A percentile compares a stretch with the other conserved stretches of the same genome.
Evolutionary conservation across 2,888 invertebrate species (phyloP).

Genomic region (Eretmocerus hayati): DNA sequence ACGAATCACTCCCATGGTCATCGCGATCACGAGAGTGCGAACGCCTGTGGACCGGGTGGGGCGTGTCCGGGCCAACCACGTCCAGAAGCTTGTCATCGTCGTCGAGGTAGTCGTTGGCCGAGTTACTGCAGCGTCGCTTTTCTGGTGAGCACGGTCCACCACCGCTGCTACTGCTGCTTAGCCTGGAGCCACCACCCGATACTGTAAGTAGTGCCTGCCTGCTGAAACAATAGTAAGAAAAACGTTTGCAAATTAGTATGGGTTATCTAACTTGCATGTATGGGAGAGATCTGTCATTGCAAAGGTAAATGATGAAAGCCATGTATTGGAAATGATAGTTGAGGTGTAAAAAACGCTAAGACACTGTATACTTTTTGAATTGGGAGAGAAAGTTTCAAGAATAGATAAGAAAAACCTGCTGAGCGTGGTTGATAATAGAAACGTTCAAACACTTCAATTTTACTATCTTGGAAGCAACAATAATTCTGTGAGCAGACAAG

Average conservation of each 20-base stretch:
- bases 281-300: too few relatives aligned
- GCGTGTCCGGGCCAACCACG: slow-evolving; percentile 83
- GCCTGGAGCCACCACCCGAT: slow-evolving; percentile 43
- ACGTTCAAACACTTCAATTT: background rate
- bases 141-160: slow-evolving; percentile 43
- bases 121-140: slow-evolving; percentile 41
- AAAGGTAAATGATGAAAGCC: too few relatives aligned
- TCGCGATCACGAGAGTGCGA: slow-evolving; percentile 34
- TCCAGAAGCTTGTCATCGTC: slow-evolving; percentile 81
- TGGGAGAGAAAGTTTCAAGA: too few relatives aligned
- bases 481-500: slow-evolving; percentile 1
- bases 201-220: slow-evolving; percentile 48
- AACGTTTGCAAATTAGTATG: slow-evolving; percentile 8
- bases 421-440: background rate
- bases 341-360: background rate
- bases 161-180: slow-evolving; percentile 38
- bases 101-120: slow-evolving; percentile 49
- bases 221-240: slow-evolving; percentile 41
- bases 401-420: background rate
- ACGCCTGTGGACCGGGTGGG: slow-evolving; percentile 55
- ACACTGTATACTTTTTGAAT: background rate
- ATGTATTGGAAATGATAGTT: too few relatives aligned
- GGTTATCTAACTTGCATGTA: background rate
- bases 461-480: slow-evolving; percentile 2
- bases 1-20: slow-evolving; percentile 43